Percentiles rank a stretch among this genome's conserved stretches.
These are phyloP conservation scores for Rhinella marina DNA, from an alignment of 2,797 vertebrate genomes.

Conservation along the genomic window DNA sequence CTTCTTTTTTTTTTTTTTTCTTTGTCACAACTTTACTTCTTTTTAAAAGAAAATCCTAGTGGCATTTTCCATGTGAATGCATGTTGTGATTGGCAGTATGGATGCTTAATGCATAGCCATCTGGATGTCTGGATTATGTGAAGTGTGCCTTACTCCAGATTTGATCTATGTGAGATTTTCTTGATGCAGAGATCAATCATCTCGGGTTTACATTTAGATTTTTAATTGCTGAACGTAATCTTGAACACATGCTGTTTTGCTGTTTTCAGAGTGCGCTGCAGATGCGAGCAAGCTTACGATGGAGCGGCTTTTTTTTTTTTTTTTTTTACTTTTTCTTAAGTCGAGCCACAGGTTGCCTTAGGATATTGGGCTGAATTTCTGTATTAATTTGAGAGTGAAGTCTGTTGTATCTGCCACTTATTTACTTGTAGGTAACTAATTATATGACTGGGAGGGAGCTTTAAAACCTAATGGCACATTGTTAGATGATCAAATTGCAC, in stretches of 20 bases:
- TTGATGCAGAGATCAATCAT: conserved; percentile 56
- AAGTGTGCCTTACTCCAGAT: conserved; percentile 55
- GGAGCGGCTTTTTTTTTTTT: neutral
- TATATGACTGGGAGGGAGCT: neutral
- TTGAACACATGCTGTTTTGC: conserved; percentile 54
- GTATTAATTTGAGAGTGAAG: conserved; percentile 36
- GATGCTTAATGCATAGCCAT: conserved; percentile 54
- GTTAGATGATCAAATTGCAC: neutral
- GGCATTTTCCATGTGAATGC: conserved; percentile 21
- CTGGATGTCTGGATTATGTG: conserved; percentile 56
- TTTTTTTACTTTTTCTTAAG: neutral
- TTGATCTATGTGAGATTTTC: conserved; percentile 53
- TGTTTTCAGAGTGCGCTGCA: conserved; percentile 41
- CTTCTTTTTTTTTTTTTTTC: conserved; percentile 18
- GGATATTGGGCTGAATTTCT: conserved; percentile 16
- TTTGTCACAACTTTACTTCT: conserved; percentile 1
- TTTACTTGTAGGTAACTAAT: neutral
- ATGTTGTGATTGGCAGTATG: conserved; percentile 47
- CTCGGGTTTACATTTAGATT: conserved; percentile 50
- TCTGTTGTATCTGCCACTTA: conserved; percentile 19
- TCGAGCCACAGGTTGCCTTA: conserved; percentile 32
- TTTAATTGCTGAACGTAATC: conserved; percentile 56
- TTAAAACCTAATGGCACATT: neutral
- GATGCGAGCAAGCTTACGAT: conserved; percentile 20
- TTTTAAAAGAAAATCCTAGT: neutral